Evolutionary conservation across 2,797 vertebrate species (phyloP).

Genomic region (Eulemur coronatus): DNA sequence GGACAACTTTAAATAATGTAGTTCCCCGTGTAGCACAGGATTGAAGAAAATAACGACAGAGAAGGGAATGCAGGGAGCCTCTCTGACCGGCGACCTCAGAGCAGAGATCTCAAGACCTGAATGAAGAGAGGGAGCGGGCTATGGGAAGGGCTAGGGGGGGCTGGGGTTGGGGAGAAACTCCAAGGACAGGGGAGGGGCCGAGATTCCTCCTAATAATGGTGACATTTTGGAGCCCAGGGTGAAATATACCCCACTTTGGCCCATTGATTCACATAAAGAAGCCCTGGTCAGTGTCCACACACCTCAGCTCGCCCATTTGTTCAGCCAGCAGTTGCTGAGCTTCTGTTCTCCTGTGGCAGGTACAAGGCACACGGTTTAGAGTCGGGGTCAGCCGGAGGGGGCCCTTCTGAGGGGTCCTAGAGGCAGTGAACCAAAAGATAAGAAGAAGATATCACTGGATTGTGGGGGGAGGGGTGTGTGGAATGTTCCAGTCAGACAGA

Average conservation of each 20-base stretch:
- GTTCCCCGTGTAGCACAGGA: not conserved
- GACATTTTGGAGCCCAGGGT: not conserved
- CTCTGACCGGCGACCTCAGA: not conserved
- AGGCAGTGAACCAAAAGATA: not conserved
- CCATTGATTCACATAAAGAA: not conserved
- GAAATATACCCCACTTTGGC: not conserved
- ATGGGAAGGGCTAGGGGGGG: not conserved
- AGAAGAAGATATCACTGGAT: not conserved
- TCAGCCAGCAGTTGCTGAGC: not conserved
- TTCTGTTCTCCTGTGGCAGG: not conserved
- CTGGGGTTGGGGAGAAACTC: not conserved
- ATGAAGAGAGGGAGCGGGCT: not conserved
- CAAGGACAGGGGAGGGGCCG: not conserved
- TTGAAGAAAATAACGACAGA: not conserved
- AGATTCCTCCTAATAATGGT: no score
- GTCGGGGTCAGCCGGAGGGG: not conserved
- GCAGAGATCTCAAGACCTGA: not conserved
- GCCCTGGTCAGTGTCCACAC: not conserved
- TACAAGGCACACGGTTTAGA: not conserved
- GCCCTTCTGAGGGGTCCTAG: not conserved
- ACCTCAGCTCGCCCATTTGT: not conserved
- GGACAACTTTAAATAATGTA: not conserved
- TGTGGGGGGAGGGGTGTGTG: accelerated
- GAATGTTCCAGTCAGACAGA: not conserved
- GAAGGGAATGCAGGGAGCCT: not conserved